Evolutionary conservation across 2,797 vertebrate genomes (phyloP).

Genomic region (Cossypha polioptera): DNA sequence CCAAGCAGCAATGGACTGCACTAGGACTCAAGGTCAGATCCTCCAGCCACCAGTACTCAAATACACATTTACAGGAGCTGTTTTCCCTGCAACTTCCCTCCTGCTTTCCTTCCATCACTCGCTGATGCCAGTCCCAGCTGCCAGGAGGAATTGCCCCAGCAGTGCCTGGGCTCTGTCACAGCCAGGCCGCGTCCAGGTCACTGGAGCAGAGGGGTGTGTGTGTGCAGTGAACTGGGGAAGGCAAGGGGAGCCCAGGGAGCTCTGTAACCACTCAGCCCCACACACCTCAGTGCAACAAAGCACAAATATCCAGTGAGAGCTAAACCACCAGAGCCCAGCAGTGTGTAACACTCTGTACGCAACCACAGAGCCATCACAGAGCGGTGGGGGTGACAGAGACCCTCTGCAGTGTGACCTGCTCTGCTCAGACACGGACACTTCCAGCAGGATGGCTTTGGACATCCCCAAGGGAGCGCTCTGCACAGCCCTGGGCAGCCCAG

Average conservation of each 20-base stretch:
- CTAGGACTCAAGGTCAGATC: background rate
- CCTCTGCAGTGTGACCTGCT: too few relatives aligned
- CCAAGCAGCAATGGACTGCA: background rate
- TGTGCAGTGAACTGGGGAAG: rapidly evolving
- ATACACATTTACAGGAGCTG: background rate
- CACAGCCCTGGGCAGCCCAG: rapidly evolving
- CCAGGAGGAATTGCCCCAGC: background rate
- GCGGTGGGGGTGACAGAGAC: rapidly evolving
- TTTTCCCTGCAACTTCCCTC: background rate
- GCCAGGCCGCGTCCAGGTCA: rapidly evolving
- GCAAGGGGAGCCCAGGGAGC: background rate
- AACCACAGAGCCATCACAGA: rapidly evolving
- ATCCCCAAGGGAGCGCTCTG: too few relatives aligned
- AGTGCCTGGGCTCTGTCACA: background rate
- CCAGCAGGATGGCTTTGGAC: rapidly evolving
- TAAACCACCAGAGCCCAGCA: background rate
- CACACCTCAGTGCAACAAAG: rapidly evolving
- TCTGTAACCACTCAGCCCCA: background rate
- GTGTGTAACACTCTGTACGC: rapidly evolving
- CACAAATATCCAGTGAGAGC: rapidly evolving
- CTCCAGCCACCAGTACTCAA: background rate
- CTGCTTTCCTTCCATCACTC: background rate
- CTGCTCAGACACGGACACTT: background rate
- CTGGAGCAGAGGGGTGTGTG: background rate
- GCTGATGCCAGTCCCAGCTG: background rate